These are phyloP conservation scores for Bungarus multicinctus DNA, from an alignment of 2,113 vertebrate species.

Conservation along the genomic window DNA sequence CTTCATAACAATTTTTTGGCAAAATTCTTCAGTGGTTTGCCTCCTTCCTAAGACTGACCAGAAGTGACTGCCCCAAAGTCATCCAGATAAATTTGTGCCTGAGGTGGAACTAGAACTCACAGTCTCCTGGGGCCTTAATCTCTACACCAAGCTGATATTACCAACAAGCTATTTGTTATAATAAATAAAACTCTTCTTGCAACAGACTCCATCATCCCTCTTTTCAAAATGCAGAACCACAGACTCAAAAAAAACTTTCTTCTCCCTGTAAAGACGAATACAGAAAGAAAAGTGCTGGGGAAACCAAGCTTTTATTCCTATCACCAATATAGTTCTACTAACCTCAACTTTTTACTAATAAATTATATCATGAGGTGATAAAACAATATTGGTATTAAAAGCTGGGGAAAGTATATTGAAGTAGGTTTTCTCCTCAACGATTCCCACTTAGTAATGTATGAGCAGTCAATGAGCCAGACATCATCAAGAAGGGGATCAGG, in stretches of 20 bases:
- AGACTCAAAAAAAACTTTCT: not conserved
- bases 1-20: not conserved
- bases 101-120: too few relatives aligned
- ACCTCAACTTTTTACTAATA: not conserved
- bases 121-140: too few relatives aligned
- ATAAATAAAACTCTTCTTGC: not conserved
- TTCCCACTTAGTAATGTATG: not conserved
- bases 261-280: not conserved
- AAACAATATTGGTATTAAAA: not conserved
- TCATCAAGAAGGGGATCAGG: not conserved
- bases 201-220: not conserved
- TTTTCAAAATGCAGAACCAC: not conserved
- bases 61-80: too few relatives aligned
- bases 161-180: not conserved
- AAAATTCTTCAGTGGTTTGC: not conserved
- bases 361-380: not conserved
- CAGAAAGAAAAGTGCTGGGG: not conserved
- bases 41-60: not conserved
- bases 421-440: not conserved
- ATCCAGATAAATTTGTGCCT: too few relatives aligned
- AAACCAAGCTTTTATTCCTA: not conserved
- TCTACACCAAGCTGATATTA: not conserved
- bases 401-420: not conserved
- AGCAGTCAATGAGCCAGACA: too few relatives aligned
- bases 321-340: not conserved